phyloP scores from a whole-genome alignment of 2,888 invertebrate species.

The Eupithecia subfuscata region DNA sequence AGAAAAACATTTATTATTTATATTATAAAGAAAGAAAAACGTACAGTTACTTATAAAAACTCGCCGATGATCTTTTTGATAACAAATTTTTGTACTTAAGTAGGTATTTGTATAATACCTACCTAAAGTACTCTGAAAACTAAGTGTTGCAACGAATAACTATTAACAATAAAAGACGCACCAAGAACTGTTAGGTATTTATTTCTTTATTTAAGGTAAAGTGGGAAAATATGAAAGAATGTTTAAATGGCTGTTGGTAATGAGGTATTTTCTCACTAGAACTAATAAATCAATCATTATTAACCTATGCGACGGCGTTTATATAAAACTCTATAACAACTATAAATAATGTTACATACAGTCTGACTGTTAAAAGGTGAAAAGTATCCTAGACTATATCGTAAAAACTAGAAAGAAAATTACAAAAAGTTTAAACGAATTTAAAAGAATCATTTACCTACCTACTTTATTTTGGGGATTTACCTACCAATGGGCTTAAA shows the following conservation, averaged over 20 bases:
- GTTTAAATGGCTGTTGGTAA: slow-evolving; percentile 1
- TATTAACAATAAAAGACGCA: too few relatives aligned
- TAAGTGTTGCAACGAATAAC: too few relatives aligned
- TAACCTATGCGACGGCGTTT: not conserved
- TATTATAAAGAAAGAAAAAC: too few relatives aligned
- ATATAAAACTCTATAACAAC: not conserved
- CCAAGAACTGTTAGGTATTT: not conserved
- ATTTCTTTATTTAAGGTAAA: slow-evolving; percentile 19
- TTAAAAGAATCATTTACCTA: too few relatives aligned
- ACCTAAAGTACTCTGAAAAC: not conserved
- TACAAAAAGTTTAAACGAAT: too few relatives aligned
- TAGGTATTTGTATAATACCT: too few relatives aligned
- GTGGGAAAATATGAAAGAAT: slow-evolving; percentile 8
- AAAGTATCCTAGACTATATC: not conserved
- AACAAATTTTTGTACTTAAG: too few relatives aligned
- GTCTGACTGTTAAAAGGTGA: not conserved
- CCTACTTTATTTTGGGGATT: too few relatives aligned
- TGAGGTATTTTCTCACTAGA: not conserved
- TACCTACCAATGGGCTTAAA: too few relatives aligned
- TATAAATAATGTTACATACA: not conserved
- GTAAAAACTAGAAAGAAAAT: not conserved
- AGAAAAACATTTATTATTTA: too few relatives aligned
- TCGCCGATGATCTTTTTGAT: too few relatives aligned
- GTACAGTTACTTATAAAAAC: too few relatives aligned
- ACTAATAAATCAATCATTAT: slow-evolving; percentile 3